Conservation (phyloP, 2,888 invertebrate genomes). For the Hydriomena furcata region DNA sequence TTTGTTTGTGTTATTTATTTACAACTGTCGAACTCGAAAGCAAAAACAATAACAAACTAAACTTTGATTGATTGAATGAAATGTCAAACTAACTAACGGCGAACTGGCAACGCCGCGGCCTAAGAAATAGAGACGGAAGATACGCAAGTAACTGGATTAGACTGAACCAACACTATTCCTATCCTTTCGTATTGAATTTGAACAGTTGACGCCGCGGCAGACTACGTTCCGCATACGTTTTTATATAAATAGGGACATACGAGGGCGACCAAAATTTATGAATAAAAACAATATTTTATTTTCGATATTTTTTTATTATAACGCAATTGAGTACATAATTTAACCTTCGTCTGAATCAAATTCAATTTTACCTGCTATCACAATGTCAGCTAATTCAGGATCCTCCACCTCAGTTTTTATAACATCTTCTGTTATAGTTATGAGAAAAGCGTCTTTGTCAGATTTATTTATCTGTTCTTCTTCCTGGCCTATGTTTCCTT, state of each 20-base stretch:
- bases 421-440: background rate
- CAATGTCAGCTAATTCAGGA: background rate
- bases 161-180: conserved; percentile 1
- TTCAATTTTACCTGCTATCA: background rate
- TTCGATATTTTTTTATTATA: too few relatives aligned
- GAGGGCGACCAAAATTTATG: conserved; percentile 8
- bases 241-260: conserved; percentile 5
- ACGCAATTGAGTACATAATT: too few relatives aligned
- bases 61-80: too few relatives aligned
- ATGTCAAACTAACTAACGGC: background rate
- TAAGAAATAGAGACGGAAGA: background rate
- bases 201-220: background rate
- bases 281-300: too few relatives aligned
- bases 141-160: background rate
- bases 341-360: background rate
- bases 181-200: background rate
- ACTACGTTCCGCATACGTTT: conserved; percentile 4
- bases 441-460: background rate
- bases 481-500: background rate
- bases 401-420: background rate
- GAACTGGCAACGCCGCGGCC: conserved; percentile 9
- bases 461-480: background rate
- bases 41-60: too few relatives aligned
- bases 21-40: too few relatives aligned
- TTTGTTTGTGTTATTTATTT: too few relatives aligned